Base-by-base conservation (phyloP, 2,888 invertebrate genomes). In the Melipona bicolor region DNA sequence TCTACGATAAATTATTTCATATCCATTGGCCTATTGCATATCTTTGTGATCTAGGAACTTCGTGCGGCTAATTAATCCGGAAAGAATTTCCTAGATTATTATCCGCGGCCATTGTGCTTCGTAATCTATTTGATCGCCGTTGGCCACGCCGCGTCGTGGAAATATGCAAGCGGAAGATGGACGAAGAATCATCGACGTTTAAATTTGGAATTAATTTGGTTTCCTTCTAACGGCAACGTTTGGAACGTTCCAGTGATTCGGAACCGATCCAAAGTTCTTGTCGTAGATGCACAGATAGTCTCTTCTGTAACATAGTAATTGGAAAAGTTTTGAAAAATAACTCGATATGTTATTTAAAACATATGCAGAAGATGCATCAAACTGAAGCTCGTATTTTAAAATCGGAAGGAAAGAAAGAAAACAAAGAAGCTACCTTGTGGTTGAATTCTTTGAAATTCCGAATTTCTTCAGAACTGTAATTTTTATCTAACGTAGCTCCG, bases 1-100 rank as follows among this genome's bases (percentile, higher is more conserved):
- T 86, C 67, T 87, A 85, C 72, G 86, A 70, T 86, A 88, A 90
- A 91, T 90, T 87, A 88, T 90, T 91, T 90, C 89, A 88, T 90
- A 91, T 90, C 89, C 88, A 81, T 69, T 75, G 43, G 81, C 75
- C 67, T 71, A 36, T 36, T 36, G 69, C 61, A 69, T 72, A 73
- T 83, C 77, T 78, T 61, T 71, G 49, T 70, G 68, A 77, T 83
- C 85, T 73, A 43, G 4, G 17, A 54, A 32, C 52, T 36, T 32
- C 54, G 36, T 62, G 65, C 71, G 79, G 75, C n/a, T 76, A 80
- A 85, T 85, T 83, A 83, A 80, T 83, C 83, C 36, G 24, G 52
- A 65, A 80, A 75, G 73, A 75, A 80, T 79, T 78, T 77, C 52
- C 52, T 50, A 43, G 84, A 79, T 83, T 36, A 70, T 85, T 83